Evolutionary conservation across 2,113 vertebrate genomes (phyloP), one percentile per base, ranked within the genome.

Genomic region (Actenoides hombroni): DNA sequence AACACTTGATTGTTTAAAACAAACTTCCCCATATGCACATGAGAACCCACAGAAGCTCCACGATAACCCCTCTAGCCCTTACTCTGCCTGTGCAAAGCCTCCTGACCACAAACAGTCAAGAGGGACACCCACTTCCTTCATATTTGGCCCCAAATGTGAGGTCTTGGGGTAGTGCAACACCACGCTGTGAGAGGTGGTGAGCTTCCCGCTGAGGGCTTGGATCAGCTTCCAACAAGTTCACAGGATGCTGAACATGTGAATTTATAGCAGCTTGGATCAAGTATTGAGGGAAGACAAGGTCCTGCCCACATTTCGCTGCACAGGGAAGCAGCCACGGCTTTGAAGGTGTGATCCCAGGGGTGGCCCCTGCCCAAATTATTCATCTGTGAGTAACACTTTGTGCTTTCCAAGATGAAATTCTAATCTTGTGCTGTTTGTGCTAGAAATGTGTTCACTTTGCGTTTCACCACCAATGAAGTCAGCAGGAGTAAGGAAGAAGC

Each of bases 331-430:
- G 37, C 64, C 77, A 21, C 1, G 1, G 46, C 29, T 23, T 18
- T 11, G 42, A 35, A 51, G 26, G 56, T 26, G 35, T 26, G 31
- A 60, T 13, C 13, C 44, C 44, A 35, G n/a, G 15, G 54, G 53
- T 81, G 37, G 24, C 16, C 35, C 48, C 49, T 70, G 60, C 31
- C 54, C 39, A 16, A 15, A 39, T 39, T 48, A 24, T 40, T 65
- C 16, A 4, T 6, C 35, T 13, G 17, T 49, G 61, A 54, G 26
- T 39, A 59, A 82, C 1, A 0, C 0, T 0, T 10, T 0, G 2
- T 4, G 1, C 35, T 65, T 80, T 16, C 77, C 53, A 37, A 44
- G 53, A 24, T 2, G 6, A 35, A 19, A 67, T 9, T 15, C 46
- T 37, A 19, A 75, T 31, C 35, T 33, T 5, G 24, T 14, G 24